Evolutionary conservation across 2,797 vertebrate species (phyloP).

Genomic region (Lepus townsendii): DNA sequence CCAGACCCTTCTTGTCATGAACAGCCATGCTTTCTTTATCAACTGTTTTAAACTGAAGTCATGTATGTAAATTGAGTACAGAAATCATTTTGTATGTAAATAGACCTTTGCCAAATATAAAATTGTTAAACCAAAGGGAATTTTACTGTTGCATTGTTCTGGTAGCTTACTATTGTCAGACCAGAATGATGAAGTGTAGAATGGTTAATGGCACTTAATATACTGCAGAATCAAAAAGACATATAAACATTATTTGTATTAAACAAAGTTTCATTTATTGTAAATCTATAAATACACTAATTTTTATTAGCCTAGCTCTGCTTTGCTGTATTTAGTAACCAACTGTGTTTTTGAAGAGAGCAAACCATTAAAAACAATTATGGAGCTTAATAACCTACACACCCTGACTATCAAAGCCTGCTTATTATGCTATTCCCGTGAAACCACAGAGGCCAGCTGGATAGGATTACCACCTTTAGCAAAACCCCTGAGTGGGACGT

Average conservation of each 20-base stretch:
- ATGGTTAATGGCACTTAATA: not conserved
- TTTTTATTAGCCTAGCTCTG: conserved; percentile 45
- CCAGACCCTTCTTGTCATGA: not conserved
- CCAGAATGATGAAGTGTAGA: not conserved
- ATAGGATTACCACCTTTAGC: conserved; percentile 64
- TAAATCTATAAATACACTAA: conserved; percentile 54
- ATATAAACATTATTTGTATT: conserved; percentile 36
- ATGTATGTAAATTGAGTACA: not conserved
- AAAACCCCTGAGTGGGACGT: conserved; percentile 44
- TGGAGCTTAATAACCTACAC: conserved; percentile 46
- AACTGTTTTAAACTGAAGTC: not conserved
- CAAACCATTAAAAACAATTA: conserved; percentile 71
- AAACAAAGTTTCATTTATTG: conserved; percentile 67
- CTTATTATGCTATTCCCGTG: conserved; percentile 52
- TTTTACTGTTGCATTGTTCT: conserved; percentile 60
- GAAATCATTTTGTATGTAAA: conserved; percentile 44
- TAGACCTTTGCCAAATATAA: conserved; percentile 53
- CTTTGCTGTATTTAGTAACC: conserved; percentile 59
- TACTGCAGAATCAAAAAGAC: not conserved
- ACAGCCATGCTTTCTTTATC: not conserved
- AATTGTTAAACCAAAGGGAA: conserved; percentile 47
- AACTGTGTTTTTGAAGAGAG: conserved; percentile 71
- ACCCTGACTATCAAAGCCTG: conserved; percentile 62
- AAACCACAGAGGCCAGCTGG: conserved; percentile 49
- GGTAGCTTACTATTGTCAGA: not conserved